Evolutionary conservation across 2,113 vertebrate genomes (phyloP).

Genomic region (Chaetodon trifascialis): DNA sequence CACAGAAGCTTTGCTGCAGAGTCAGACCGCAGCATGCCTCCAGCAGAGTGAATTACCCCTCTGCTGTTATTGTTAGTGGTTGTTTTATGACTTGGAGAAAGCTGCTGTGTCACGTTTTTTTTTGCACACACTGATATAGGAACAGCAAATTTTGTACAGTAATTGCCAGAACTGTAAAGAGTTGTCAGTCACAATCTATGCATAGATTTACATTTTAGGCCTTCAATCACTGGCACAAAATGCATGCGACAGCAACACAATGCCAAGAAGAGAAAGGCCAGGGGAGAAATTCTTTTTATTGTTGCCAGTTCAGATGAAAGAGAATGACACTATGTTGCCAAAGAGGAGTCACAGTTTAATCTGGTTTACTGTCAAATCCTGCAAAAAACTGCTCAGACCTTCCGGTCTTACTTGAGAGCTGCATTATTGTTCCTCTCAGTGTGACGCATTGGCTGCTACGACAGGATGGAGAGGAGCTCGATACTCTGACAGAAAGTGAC

Average conservation of each 20-base stretch:
- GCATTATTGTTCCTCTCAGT: slow-evolving; percentile 47
- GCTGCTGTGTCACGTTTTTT: slow-evolving; percentile 41
- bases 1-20: slow-evolving; percentile 35
- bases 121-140: slow-evolving; percentile 22
- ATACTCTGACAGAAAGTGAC: slow-evolving; percentile 13
- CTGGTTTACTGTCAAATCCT: slow-evolving; percentile 53
- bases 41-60: slow-evolving; percentile 43
- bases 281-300: neutral
- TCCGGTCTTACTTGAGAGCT: slow-evolving; percentile 39
- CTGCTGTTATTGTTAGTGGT: slow-evolving; percentile 43
- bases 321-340: slow-evolving; percentile 21
- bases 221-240: slow-evolving; percentile 20
- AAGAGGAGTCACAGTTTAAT: slow-evolving; percentile 44
- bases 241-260: slow-evolving; percentile 13
- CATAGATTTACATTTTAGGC: slow-evolving; percentile 24
- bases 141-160: slow-evolving; percentile 22
- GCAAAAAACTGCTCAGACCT: slow-evolving; percentile 29
- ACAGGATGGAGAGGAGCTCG: slow-evolving; percentile 28
- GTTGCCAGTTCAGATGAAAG: slow-evolving; percentile 42
- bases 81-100: slow-evolving; percentile 43
- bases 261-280: slow-evolving; percentile 14
- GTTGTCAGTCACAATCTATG: slow-evolving; percentile 5
- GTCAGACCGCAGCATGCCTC: slow-evolving; percentile 30
- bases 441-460: slow-evolving; percentile 29
- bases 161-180: neutral